phyloP scores from a whole-genome alignment of 2,797 vertebrate species.

The Centroberyx gerrardi region DNA sequence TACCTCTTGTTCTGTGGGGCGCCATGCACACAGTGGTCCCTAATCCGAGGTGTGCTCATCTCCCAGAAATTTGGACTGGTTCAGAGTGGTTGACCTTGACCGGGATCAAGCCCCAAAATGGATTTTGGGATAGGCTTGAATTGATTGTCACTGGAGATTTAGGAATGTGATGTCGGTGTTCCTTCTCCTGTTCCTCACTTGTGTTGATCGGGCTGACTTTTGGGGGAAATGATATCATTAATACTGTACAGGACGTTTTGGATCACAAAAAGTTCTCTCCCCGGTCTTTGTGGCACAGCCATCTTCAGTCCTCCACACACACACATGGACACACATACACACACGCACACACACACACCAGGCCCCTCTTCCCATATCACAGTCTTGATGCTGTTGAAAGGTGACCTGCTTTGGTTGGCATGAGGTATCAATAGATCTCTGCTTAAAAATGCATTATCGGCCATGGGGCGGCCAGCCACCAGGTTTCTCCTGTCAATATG shows the following conservation, averaged over 20 bases:
- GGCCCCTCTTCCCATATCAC: not conserved
- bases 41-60: constrained; percentile 40
- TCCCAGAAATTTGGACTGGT: constrained; percentile 46
- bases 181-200: constrained; percentile 52
- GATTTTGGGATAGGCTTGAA: constrained; percentile 63
- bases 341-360: constrained; percentile 20
- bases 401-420: constrained; percentile 51
- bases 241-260: constrained; percentile 33
- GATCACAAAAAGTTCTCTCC: constrained; percentile 38
- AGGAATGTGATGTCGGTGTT: constrained; percentile 63
- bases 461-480: constrained; percentile 30
- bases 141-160: constrained; percentile 77
- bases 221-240: constrained; percentile 39
- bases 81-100: constrained; percentile 62
- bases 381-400: constrained; percentile 45
- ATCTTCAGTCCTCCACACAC: not conserved
- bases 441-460: constrained; percentile 62
- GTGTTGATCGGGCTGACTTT: constrained; percentile 50
- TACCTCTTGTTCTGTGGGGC: constrained; percentile 39
- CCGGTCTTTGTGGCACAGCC: not conserved
- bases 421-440: constrained; percentile 45
- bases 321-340: constrained; percentile 10
- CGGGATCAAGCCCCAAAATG: constrained; percentile 53
- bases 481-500: constrained; percentile 33
- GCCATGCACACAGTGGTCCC: constrained; percentile 36